phyloP scores from a whole-genome alignment of 2,888 invertebrate species.

The Drosophila maculinotata region DNA sequence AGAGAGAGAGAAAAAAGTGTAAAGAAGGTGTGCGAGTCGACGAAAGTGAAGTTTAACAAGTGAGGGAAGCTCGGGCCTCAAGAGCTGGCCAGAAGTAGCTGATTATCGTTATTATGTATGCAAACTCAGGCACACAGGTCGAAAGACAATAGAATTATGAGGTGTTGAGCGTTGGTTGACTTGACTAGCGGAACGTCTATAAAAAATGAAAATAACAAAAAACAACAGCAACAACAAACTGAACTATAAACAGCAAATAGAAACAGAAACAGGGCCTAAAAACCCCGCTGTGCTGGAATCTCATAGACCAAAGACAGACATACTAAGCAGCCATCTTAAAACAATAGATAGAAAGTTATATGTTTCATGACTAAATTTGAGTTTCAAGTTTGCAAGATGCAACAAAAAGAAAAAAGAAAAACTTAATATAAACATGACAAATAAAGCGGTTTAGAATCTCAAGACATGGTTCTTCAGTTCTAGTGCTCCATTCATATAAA shows the following conservation, averaged over 20 bases:
- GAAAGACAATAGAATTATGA: conserved; percentile 79
- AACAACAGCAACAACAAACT: conserved; percentile 11
- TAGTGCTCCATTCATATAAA: conserved; percentile 23
- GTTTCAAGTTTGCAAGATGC: conserved; percentile 31
- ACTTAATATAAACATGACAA: conserved; percentile 43
- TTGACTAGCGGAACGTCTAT: conserved; percentile 73
- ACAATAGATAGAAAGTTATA: conserved; percentile 78
- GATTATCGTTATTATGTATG: conserved; percentile 74
- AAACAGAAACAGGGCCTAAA: conserved; percentile 39
- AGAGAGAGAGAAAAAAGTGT: conserved; percentile 28
- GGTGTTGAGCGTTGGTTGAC: conserved; percentile 69
- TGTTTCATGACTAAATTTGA: conserved; percentile 50
- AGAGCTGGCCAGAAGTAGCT: conserved; percentile 59
- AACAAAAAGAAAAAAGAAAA: conserved; percentile 22
- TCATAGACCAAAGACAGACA: too few species aligned
- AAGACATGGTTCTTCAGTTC: conserved; percentile 17
- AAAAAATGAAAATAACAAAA: conserved; percentile 34
- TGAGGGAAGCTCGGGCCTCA: conserved; percentile 37
- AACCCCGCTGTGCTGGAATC: conserved; percentile 19
- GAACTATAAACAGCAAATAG: conserved; percentile 20
- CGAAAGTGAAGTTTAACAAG: conserved; percentile 77
- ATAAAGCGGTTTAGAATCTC: conserved; percentile 8
- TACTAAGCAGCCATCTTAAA: conserved; percentile 25
- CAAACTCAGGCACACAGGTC: conserved; percentile 45
- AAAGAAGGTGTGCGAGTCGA: conserved; percentile 54